Conservation (phyloP, 2,797 vertebrate genomes). For the Spinibarbus caldwelli region DNA sequence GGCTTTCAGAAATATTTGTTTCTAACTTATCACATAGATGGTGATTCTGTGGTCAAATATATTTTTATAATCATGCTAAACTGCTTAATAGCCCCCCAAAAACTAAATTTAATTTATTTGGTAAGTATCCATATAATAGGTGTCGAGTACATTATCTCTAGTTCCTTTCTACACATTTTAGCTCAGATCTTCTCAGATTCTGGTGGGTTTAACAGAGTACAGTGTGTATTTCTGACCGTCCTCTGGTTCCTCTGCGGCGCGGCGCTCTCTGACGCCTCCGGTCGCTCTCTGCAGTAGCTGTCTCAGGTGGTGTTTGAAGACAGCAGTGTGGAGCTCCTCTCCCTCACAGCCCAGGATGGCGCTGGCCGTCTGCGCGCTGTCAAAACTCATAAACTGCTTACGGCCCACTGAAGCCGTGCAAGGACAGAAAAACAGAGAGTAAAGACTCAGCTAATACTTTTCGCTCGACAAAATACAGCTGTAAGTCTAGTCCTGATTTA, state of each 20-base stretch:
- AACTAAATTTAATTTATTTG: background rate
- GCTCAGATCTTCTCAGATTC: background rate
- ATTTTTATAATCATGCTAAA: background rate
- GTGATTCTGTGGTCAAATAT: background rate
- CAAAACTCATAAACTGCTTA: constrained; percentile 91
- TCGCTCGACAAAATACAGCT: background rate
- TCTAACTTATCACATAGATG: background rate
- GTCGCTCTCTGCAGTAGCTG: constrained; percentile 88
- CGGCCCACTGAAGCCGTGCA: constrained; percentile 82
- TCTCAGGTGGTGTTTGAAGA: constrained; percentile 94
- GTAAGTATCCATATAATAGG: background rate
- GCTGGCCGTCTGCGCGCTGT: constrained; percentile 82
- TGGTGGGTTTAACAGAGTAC: background rate
- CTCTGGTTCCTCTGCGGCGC: constrained; percentile 48
- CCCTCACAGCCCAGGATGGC: constrained; percentile 87
- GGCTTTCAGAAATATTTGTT: background rate
- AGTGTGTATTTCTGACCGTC: constrained; percentile 68
- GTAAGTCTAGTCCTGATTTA: constrained; percentile 60
- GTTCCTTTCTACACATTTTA: background rate
- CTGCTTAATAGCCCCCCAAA: background rate
- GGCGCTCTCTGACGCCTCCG: constrained; percentile 67
- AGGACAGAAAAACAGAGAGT: background rate
- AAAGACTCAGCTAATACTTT: constrained; percentile 10
- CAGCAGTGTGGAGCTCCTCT: constrained; percentile 87
- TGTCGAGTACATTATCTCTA: background rate